Conservation (phyloP, 2,888 invertebrate genomes). For the Diachrysia chrysitis region DNA sequence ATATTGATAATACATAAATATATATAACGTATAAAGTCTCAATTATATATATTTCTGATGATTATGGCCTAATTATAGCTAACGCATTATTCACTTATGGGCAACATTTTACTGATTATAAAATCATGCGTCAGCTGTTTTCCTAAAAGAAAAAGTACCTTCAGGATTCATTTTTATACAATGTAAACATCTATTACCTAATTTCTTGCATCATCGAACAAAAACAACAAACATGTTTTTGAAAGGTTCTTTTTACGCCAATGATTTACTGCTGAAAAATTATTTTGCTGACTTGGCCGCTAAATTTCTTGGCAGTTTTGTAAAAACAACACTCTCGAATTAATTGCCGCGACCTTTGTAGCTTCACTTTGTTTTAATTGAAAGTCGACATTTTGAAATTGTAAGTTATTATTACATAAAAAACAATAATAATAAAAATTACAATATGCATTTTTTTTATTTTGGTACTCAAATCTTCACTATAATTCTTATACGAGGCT, state of each 20-base stretch:
- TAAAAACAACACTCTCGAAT: conserved; percentile 43
- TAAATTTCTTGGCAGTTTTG: conserved; percentile 28
- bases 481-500: too few species aligned
- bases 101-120: background rate
- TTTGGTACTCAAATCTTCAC: too few species aligned
- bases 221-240: conserved; percentile 55
- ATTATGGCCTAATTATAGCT: background rate
- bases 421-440: too few species aligned
- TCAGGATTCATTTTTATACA: background rate
- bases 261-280: conserved; percentile 24
- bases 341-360: conserved; percentile 37
- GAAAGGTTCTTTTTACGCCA: conserved; percentile 27
- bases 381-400: conserved; percentile 13
- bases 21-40: too few species aligned
- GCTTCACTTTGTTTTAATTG: conserved; percentile 34
- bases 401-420: too few species aligned
- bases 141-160: background rate
- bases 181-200: conserved; percentile 16
- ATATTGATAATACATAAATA: too few species aligned
- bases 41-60: too few species aligned
- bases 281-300: conserved; percentile 24
- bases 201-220: conserved; percentile 20
- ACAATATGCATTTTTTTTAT: too few species aligned
- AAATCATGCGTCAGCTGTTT: background rate
- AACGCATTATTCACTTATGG: background rate